These are phyloP conservation scores for Polypterus senegalus DNA, from an alignment of 2,113 vertebrate species.

Conservation along the genomic window DNA sequence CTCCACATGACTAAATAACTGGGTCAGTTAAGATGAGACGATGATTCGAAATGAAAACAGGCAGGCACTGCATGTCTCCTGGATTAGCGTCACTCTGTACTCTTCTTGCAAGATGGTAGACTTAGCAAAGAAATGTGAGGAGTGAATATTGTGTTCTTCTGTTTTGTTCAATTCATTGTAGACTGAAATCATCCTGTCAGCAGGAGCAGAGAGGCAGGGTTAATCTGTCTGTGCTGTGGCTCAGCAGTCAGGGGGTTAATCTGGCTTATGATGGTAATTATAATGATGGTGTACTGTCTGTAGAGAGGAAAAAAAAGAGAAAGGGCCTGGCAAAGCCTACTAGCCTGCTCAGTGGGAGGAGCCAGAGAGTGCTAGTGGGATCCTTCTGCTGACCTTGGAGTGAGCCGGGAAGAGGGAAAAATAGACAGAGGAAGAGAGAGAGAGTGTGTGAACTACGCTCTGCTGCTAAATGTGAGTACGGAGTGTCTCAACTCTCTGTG, in stretches of 20 bases:
- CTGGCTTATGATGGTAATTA: slow-evolving; percentile 4
- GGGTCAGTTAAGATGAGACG: no score
- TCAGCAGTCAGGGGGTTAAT: slow-evolving; percentile 7
- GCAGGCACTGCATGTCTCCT: no score
- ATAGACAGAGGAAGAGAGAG: background rate
- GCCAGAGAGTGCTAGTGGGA: background rate
- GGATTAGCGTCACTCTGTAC: no score
- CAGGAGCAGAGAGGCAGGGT: background rate
- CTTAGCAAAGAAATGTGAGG: no score
- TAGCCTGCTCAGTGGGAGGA: slow-evolving; percentile 3
- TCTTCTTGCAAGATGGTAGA: no score
- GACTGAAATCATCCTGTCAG: background rate
- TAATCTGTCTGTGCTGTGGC: background rate
- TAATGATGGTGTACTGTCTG: background rate
- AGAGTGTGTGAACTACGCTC: no score
- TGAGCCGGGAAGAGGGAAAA: background rate
- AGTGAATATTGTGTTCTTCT: background rate
- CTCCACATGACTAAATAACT: no score
- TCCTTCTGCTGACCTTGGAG: background rate
- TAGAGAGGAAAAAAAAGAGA: background rate
- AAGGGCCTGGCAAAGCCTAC: background rate
- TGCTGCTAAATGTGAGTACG: no score
- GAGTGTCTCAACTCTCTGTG: no score
- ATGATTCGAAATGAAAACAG: no score
- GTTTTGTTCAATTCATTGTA: background rate